Evolutionary conservation across 2,888 invertebrate genomes (phyloP), one percentile per base, ranked within the genome.

Genomic region (Steinernema carpocapsae): DNA sequence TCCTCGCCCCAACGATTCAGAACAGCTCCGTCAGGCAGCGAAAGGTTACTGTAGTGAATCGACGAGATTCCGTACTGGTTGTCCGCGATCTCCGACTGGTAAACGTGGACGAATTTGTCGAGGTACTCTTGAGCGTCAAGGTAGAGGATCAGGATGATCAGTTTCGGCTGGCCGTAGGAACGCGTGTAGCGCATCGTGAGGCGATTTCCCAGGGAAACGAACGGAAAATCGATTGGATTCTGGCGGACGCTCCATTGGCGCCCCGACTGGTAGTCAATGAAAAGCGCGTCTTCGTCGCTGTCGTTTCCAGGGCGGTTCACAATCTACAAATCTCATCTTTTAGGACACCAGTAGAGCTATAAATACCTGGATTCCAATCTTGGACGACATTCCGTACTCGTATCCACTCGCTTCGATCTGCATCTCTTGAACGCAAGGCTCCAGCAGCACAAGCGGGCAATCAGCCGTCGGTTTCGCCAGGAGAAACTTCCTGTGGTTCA

Each of bases 141-240:
- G 74, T 82, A 88, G 12, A 87, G 80, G 1, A 87, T 78, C 6
- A 87, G 78, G 22, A 88, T 73, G 32, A 86, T 79, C 1, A 87
- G 73, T 22, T 82, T 79, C 6, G 87, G 85, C 26, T 71, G 74
- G 1, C 87, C 87, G 70, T 80, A 80, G 19, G 82, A 81, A 59
- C 86, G 76, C 0, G 88, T 87, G 76, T 87, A 86, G 2, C 84
- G 77, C 73, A 90, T 84, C 3, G 88, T 87, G 72, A 90, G 77
- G 74, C 77, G 80, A 45, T 79, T 83, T 52, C 83, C 83, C 0
- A 92, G 92, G 73, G 94, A 94, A 0, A 94, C 92, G 0, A 93
- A 92, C 0, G 97, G 97, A 87, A 99, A 97, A 17, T 93, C 92
- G 0, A 93, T 93, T 74, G 95, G 89, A 88, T 97, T 95, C 42